Conservation (phyloP, 2,113 vertebrate genomes). For the Clarias magur region DNA sequence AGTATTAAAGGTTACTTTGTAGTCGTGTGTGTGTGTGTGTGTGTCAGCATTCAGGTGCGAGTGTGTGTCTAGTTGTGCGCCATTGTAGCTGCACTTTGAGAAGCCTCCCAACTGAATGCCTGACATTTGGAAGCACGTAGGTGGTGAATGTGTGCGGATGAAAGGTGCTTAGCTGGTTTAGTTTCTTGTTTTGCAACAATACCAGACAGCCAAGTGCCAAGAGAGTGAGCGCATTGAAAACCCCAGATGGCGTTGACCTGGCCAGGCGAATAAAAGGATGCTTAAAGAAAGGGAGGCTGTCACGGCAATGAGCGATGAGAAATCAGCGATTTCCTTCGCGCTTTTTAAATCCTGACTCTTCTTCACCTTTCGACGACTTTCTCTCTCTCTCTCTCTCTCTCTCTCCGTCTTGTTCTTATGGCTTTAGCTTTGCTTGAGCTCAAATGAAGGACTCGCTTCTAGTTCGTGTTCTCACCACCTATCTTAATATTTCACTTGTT, state of each 20-base stretch:
- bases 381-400: neutral
- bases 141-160: slow-evolving; percentile 30
- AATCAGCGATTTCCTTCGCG: neutral
- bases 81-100: slow-evolving; percentile 45
- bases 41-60: slow-evolving; percentile 1
- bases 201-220: slow-evolving; percentile 12
- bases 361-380: neutral
- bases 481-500: neutral
- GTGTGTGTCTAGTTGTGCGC: slow-evolving; percentile 24
- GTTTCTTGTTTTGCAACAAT: slow-evolving; percentile 28
- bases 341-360: neutral
- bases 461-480: neutral
- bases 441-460: neutral
- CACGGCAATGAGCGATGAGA: neutral
- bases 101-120: slow-evolving; percentile 44
- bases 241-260: neutral
- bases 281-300: slow-evolving; percentile 11
- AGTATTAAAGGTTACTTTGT: slow-evolving; percentile 33
- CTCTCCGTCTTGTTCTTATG: neutral
- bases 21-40: neutral
- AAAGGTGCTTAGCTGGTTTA: slow-evolving; percentile 27
- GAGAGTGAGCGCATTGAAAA: slow-evolving; percentile 17
- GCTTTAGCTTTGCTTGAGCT: neutral
- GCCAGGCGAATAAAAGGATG: slow-evolving; percentile 5
- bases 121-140: slow-evolving; percentile 50